Conservation (phyloP, 2,113 vertebrate species). For the Etheostoma cragini region DNA sequence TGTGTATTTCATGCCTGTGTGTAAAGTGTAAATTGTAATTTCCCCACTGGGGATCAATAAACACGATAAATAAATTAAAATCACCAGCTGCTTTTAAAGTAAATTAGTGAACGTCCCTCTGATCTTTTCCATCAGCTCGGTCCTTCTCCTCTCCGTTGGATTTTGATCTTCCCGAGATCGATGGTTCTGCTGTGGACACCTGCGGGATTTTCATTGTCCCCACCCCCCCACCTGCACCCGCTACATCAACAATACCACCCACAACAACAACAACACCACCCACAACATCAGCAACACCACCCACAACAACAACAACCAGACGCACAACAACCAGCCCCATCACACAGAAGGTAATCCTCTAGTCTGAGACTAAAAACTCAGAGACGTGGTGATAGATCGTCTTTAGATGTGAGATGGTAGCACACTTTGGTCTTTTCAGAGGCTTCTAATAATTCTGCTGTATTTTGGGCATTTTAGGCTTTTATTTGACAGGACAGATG, state of each 20-base stretch:
- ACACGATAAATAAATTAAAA: too few species aligned
- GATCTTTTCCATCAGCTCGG: constrained; percentile 18
- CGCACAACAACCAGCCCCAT: background rate
- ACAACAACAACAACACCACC: background rate
- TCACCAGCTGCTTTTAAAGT: background rate
- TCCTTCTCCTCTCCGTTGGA: background rate
- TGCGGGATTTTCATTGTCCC: constrained; percentile 12
- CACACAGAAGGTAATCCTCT: constrained; percentile 27
- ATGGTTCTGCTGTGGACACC: constrained; percentile 64
- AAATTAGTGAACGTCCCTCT: background rate
- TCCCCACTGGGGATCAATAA: too few species aligned
- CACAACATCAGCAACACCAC: background rate
- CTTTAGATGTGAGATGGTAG: too few species aligned
- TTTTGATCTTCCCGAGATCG: constrained; percentile 48
- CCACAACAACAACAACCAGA: background rate
- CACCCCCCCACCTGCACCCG: background rate
- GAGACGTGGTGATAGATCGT: too few species aligned
- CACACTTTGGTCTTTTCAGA: too few species aligned
- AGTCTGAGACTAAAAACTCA: too few species aligned
- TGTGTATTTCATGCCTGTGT: too few species aligned
- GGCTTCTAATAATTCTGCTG: too few species aligned
- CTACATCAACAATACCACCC: background rate
- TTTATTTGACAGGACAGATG: too few species aligned
- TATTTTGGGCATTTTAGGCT: too few species aligned
- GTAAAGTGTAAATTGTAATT: too few species aligned